Base-by-base conservation (phyloP, 2,888 invertebrate species). In the Slavum lentiscoides region DNA sequence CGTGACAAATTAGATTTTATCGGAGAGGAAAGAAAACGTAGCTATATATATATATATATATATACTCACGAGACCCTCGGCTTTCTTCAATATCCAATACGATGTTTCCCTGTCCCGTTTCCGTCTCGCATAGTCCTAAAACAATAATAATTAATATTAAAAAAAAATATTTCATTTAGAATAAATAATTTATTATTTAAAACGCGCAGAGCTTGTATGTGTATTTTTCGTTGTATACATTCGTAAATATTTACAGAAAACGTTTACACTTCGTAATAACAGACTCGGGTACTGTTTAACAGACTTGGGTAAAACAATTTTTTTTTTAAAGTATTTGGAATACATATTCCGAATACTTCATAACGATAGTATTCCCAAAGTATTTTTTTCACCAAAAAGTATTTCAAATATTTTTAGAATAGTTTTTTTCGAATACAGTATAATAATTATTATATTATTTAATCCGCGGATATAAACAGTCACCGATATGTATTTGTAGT, bases 61-160 rank as follows among this genome's bases (percentile, higher is more conserved):
- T 30, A 80, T 80, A 92, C 94, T 93, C 89, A 95, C 95, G 92
- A 85, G 90, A 89, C 84, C 93, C 94, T 87, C 92, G 89, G 86
- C 95, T 95, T 87, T 96, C 96, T 87, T 94, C 94, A 84, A 95
- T 94, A 86, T 95, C 95, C 84, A 96, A 89, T 85, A 96, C 95
- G 83, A 95, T 94, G 86, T 94, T 95, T 58, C 94, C 93, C 4
- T 81, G 80, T 13, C 74, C 73, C 85, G 94, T 93, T 59, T 94
- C 94, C 82, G 92, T 93, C 88, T 94, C 94, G 88, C 95, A 96
- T 82, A 91, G 85, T 83, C 90, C 91, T 91, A 87, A 15, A 88
- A 88, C 84, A 86, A 84, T 84, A 83, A 49, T 49, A 49, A 49
- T 43, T 85, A 86, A 86, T 70, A 9, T 37, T 37, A 30, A 15